Evolutionary conservation across 2,113 vertebrate species (phyloP).

Genomic region (Cephalopholis sonnerati): DNA sequence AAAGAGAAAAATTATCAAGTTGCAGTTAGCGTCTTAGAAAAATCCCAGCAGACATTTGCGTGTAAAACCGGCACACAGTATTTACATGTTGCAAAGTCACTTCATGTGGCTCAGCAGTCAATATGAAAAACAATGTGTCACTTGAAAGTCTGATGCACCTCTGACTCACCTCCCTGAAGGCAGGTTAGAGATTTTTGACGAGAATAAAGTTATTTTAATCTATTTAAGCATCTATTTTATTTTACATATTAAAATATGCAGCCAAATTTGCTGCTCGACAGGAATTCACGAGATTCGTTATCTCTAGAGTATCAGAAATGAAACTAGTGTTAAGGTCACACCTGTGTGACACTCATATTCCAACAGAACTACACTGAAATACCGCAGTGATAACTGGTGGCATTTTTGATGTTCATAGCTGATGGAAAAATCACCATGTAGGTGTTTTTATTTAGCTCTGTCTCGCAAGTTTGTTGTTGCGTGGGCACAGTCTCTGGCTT

Average conservation of each 20-base stretch:
- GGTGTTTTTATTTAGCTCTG: conserved; percentile 41
- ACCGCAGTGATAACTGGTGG: neutral
- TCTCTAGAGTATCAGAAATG: neutral
- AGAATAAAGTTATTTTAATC: neutral
- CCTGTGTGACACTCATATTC: neutral
- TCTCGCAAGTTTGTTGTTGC: conserved; percentile 59
- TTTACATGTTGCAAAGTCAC: conserved; percentile 23
- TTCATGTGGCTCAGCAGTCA: neutral
- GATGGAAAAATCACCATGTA: conserved; percentile 29
- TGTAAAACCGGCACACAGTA: neutral
- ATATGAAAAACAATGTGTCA: conserved; percentile 7
- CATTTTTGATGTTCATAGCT: conserved; percentile 29
- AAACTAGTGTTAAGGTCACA: neutral
- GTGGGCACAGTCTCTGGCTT: conserved; percentile 51
- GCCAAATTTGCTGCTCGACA: neutral
- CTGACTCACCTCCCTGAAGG: conserved; percentile 15
- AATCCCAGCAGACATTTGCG: conserved; percentile 8
- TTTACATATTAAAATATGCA: neutral
- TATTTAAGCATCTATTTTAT: too few species aligned
- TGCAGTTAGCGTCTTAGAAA: neutral
- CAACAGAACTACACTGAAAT: conserved; percentile 14
- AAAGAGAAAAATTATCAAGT: neutral
- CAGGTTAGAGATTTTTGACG: neutral
- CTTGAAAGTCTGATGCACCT: neutral
- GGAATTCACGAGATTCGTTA: neutral